Evolutionary conservation across 92 coral and sea anemone species (phyloP).

Genomic region (Meandrina meandrites): DNA sequence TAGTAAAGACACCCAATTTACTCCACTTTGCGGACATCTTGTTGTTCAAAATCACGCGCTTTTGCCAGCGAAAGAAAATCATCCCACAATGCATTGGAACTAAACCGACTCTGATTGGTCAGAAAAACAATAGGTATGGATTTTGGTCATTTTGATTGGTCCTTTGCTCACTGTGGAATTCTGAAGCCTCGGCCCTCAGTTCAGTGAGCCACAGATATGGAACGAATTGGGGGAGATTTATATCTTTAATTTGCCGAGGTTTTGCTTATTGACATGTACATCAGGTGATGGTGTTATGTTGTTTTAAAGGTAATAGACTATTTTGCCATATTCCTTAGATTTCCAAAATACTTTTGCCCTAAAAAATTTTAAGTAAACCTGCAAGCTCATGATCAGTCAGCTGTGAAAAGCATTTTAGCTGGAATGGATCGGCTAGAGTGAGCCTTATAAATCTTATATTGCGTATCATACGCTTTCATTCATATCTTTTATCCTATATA

Average conservation of each 20-base stretch:
- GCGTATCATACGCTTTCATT: not conserved
- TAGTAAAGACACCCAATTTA: slow-evolving; percentile 70
- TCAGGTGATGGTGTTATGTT: not conserved
- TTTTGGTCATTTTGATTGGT: slow-evolving; percentile 74
- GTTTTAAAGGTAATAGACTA: not conserved
- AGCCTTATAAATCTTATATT: no score
- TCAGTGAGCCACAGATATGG: not conserved
- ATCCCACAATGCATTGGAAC: slow-evolving; percentile 86
- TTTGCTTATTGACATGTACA: not conserved
- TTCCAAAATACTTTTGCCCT: not conserved
- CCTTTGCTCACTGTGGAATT: slow-evolving; percentile 19
- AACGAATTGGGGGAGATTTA: not conserved
- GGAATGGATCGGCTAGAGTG: no score
- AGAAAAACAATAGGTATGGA: slow-evolving; percentile 21
- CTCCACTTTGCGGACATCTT: slow-evolving; percentile 84
- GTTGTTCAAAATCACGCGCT: slow-evolving; percentile 99
- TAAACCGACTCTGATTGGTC: slow-evolving; percentile 65
- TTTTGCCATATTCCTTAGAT: not conserved
- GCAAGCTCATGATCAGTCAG: not conserved
- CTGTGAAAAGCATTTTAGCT: no score
- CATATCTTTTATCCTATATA: not conserved
- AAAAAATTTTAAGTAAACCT: not conserved
- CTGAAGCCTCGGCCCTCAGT: not conserved
- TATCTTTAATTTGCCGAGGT: not conserved
- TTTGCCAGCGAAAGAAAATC: slow-evolving; percentile 92